Evolutionary conservation across 2,113 vertebrate species (phyloP).

Genomic region (Caranx melampygus): DNA sequence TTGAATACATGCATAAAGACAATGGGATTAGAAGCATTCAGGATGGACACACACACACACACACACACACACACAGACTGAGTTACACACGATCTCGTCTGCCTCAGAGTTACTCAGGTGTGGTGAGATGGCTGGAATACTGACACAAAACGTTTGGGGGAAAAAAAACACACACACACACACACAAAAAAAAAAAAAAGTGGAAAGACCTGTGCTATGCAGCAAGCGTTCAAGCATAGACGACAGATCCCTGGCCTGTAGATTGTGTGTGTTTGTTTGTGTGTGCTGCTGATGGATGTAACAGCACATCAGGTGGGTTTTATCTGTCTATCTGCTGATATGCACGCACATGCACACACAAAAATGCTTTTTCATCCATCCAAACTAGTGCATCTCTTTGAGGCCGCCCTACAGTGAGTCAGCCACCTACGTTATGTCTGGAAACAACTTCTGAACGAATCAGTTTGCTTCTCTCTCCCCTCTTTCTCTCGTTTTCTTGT

Average conservation of each 20-base stretch:
- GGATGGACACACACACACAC: slow-evolving; percentile 9
- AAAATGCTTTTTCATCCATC: slow-evolving; percentile 15
- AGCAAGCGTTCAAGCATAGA: slow-evolving; percentile 44
- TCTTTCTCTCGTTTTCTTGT: neutral
- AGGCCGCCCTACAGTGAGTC: slow-evolving; percentile 64
- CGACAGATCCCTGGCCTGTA: slow-evolving; percentile 24
- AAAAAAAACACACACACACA: slow-evolving; percentile 8
- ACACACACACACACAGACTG: slow-evolving; percentile 2
- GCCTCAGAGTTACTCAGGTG: slow-evolving; percentile 68
- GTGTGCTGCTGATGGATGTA: slow-evolving; percentile 46
- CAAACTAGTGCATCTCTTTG: slow-evolving; percentile 20
- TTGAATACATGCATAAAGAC: slow-evolving; percentile 70
- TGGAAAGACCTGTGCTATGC: slow-evolving; percentile 4
- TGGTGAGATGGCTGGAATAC: slow-evolving; percentile 51
- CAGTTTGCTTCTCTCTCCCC: slow-evolving; percentile 28
- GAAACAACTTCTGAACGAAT: slow-evolving; percentile 63
- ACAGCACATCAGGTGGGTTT: slow-evolving; percentile 34
- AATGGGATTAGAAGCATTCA: slow-evolving; percentile 60
- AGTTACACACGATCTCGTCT: slow-evolving; percentile 31
- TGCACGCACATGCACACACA: neutral
- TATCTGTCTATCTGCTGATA: slow-evolving; percentile 24
- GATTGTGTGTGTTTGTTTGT: neutral
- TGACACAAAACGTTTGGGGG: slow-evolving; percentile 46
- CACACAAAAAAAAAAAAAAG: slow-evolving; percentile 30
- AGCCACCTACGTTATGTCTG: slow-evolving; percentile 59